Conservation (phyloP, 1,140 invertebrate genomes). For the Drosophila funebris region DNA sequence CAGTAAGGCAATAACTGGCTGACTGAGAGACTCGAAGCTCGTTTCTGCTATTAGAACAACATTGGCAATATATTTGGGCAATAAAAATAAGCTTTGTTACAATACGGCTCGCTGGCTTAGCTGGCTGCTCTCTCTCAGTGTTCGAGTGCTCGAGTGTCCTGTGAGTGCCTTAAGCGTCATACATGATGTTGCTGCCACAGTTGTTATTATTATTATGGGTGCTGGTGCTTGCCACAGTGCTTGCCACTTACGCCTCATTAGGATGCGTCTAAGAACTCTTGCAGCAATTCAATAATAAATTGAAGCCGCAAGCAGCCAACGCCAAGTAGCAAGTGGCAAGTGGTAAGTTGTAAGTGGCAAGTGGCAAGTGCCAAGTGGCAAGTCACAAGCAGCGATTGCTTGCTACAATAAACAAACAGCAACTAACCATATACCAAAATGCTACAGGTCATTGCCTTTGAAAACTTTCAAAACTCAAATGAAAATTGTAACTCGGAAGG, state of each 20-base stretch:
- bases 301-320: slow-evolving; percentile 55
- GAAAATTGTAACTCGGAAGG: slow-evolving; percentile 1
- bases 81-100: slow-evolving; percentile 80
- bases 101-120: slow-evolving; percentile 45
- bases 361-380: slow-evolving; percentile 30
- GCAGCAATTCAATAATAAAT: slow-evolving; percentile 77
- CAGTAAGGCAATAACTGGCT: slow-evolving; percentile 31
- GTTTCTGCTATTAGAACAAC: slow-evolving; percentile 81
- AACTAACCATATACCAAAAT: background rate
- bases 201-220: slow-evolving; percentile 64
- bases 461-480: slow-evolving; percentile 28
- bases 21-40: slow-evolving; percentile 37
- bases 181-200: slow-evolving; percentile 23
- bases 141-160: slow-evolving; percentile 17
- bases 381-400: slow-evolving; percentile 14
- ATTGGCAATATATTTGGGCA: slow-evolving; percentile 80
- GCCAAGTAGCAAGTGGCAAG: background rate
- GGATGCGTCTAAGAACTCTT: slow-evolving; percentile 77
- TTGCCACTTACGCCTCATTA: slow-evolving; percentile 80
- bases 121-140: background rate
- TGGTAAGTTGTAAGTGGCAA: slow-evolving; percentile 52
- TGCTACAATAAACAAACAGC: slow-evolving; percentile 61
- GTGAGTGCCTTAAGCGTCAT: slow-evolving; percentile 33
- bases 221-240: slow-evolving; percentile 48
- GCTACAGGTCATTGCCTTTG: slow-evolving; percentile 59